Evolutionary conservation across 2,113 vertebrate species (phyloP).

Genomic region (Barnardius zonarius): DNA sequence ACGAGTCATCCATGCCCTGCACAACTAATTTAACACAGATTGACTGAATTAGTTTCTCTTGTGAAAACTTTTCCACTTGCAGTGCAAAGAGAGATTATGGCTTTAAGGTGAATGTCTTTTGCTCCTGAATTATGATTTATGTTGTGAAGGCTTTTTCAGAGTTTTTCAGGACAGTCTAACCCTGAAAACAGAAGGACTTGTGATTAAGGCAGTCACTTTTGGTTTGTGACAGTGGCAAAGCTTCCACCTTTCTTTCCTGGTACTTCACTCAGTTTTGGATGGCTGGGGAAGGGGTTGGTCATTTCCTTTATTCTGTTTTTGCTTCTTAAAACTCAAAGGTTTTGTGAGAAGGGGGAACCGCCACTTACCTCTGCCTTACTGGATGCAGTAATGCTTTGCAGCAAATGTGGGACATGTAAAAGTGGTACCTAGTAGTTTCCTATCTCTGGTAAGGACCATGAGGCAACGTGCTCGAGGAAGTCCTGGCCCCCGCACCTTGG

Average conservation of each 20-base stretch:
- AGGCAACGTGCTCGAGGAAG: neutral
- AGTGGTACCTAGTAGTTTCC: neutral
- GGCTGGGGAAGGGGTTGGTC: neutral
- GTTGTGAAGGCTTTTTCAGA: neutral
- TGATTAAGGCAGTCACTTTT: neutral
- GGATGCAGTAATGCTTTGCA: neutral
- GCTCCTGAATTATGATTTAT: neutral
- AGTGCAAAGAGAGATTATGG: neutral
- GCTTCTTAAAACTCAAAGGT: neutral
- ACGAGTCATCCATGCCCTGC: neutral
- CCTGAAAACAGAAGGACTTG: neutral
- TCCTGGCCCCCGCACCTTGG: neutral
- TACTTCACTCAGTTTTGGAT: neutral
- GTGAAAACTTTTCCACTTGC: neutral
- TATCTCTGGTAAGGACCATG: neutral
- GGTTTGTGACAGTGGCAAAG: neutral
- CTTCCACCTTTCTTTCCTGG: neutral
- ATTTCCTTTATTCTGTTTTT: neutral
- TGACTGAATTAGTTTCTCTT: neutral
- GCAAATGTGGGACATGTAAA: rapidly evolving
- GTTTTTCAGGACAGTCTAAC: neutral
- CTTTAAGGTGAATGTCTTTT: neutral
- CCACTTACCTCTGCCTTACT: neutral
- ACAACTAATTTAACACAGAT: neutral
- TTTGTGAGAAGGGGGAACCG: neutral